Percentiles rank a stretch among this genome's conserved stretches.
phyloP scores from a whole-genome alignment of 2,888 invertebrate species.

The Caenorhabditis uteleia region DNA sequence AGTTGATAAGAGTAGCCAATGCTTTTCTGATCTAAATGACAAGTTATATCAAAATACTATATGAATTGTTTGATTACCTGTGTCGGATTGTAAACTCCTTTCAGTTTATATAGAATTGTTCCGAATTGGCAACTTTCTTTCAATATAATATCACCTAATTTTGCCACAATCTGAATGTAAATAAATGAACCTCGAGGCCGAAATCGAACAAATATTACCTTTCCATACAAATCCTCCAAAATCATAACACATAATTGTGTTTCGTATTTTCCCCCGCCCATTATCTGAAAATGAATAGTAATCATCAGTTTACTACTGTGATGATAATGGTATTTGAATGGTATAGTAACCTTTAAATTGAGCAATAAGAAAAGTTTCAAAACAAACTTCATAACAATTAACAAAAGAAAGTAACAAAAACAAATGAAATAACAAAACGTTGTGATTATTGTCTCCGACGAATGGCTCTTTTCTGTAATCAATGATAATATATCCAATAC shows the following conservation, averaged over 20 bases:
- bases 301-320: not conserved
- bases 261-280: slow-evolving; percentile 49
- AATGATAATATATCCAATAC: not conserved
- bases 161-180: slow-evolving; percentile 31
- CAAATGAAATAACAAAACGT: slow-evolving; percentile 1
- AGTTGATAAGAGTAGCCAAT: slow-evolving; percentile 55
- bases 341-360: too few relatives aligned
- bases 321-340: slow-evolving; percentile 1
- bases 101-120: slow-evolving; percentile 15
- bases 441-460: slow-evolving; percentile 26
- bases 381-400: slow-evolving; percentile 10
- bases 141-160: slow-evolving; percentile 24
- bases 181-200: too few relatives aligned
- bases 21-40: slow-evolving; percentile 49
- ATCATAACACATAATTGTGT: slow-evolving; percentile 55
- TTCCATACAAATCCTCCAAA: slow-evolving; percentile 62
- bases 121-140: slow-evolving; percentile 29
- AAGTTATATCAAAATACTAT: too few relatives aligned
- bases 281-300: slow-evolving; percentile 13
- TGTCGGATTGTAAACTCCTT: slow-evolving; percentile 4
- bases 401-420: slow-evolving; percentile 14
- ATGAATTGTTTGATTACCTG: slow-evolving; percentile 9
- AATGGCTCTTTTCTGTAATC: slow-evolving; percentile 24
- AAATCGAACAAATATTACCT: slow-evolving; percentile 17
- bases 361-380: not conserved